A percentile compares a stretch with the other conserved stretches of the same genome.
phyloP scores from a whole-genome alignment of 2,888 invertebrate species.

The Noctuana brunneofusca region DNA sequence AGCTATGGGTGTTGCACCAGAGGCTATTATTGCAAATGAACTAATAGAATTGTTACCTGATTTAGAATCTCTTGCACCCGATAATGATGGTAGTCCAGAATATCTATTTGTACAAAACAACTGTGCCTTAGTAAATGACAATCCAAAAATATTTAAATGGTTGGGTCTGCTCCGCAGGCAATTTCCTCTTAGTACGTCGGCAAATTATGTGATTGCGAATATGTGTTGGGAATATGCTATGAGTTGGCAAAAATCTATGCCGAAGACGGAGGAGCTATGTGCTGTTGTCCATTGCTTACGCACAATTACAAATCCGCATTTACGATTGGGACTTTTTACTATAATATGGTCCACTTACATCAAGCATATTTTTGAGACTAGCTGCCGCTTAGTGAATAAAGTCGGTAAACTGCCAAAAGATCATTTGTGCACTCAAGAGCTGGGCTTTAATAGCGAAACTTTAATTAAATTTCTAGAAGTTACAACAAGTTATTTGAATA shows the following conservation, averaged over 20 bases:
- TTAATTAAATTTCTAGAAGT: constrained; percentile 78
- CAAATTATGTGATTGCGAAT: constrained; percentile 91
- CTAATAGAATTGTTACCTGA: constrained; percentile 50
- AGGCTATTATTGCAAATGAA: constrained; percentile 82
- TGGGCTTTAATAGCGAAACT: constrained; percentile 86
- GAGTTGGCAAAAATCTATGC: constrained; percentile 91
- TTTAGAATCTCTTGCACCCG: constrained; percentile 42
- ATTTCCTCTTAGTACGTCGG: constrained; percentile 93
- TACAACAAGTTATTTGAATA: constrained; percentile 73
- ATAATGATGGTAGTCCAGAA: constrained; percentile 55
- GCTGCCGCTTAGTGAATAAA: constrained; percentile 90
- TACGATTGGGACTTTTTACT: constrained; percentile 90
- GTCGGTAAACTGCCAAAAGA: constrained; percentile 93
- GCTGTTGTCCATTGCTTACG: constrained; percentile 88
- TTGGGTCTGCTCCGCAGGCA: constrained; percentile 86
- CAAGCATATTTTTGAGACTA: constrained; percentile 89
- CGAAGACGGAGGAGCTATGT: constrained; percentile 85
- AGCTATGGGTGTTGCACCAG: constrained; percentile 86
- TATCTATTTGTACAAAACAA: constrained; percentile 66
- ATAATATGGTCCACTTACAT: constrained; percentile 95
- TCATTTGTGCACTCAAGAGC: constrained; percentile 89
- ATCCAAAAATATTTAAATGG: constrained; percentile 83
- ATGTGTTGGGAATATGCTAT: constrained; percentile 96
- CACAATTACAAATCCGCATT: constrained; percentile 84
- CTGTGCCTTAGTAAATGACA: constrained; percentile 62